A percentile compares a stretch with the other conserved stretches of the same genome.
These are phyloP conservation scores for Thymelicus acteon DNA, from an alignment of 2,888 invertebrate genomes.

Conservation along the genomic window DNA sequence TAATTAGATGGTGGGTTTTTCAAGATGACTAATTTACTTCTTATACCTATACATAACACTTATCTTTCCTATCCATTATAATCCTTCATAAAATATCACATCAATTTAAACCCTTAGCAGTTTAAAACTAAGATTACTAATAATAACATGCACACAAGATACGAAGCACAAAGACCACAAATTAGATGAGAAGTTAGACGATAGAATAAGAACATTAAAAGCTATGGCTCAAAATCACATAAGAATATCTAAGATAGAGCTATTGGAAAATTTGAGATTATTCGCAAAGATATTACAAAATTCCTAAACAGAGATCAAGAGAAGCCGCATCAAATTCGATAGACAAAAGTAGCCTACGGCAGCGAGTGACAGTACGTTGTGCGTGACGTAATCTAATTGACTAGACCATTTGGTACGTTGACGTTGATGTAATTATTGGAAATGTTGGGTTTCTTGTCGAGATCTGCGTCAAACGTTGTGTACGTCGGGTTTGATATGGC, in stretches of 20 bases:
- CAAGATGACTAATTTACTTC: constrained; percentile 13
- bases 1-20: constrained; percentile 30
- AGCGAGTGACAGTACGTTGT: constrained; percentile 38
- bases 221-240: constrained; percentile 17
- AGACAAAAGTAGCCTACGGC: constrained; percentile 28
- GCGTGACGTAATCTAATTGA: constrained; percentile 63
- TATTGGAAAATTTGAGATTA: constrained; percentile 34
- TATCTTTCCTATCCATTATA: background rate
- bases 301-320: constrained; percentile 40
- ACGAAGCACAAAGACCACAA: constrained; percentile 14
- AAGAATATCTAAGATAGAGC: constrained; percentile 16
- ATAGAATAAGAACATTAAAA: constrained; percentile 1
- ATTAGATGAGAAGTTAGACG: constrained; percentile 1
- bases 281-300: constrained; percentile 27
- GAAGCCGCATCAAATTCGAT: constrained; percentile 27
- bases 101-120: constrained; percentile 33
- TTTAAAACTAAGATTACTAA: background rate
- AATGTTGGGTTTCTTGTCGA: constrained; percentile 71
- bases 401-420: constrained; percentile 72
- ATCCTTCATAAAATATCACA: constrained; percentile 59
- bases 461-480: constrained; percentile 63
- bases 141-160: constrained; percentile 10
- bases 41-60: background rate
- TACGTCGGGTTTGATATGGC: constrained; percentile 78
- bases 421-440: constrained; percentile 67